Evolutionary conservation across 2,888 invertebrate genomes (phyloP).

Genomic region (Conomelus anceps): DNA sequence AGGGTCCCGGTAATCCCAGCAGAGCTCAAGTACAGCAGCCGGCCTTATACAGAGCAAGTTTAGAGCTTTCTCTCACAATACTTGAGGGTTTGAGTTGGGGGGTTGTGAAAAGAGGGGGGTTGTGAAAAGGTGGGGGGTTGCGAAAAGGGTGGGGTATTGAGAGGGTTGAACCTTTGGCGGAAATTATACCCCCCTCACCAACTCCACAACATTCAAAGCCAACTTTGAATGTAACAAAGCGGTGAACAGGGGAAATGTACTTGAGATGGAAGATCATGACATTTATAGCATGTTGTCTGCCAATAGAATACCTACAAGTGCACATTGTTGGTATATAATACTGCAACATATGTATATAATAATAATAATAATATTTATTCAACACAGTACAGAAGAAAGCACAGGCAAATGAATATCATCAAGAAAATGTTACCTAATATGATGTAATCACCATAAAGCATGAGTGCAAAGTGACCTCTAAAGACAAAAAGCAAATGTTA

Average conservation of each 20-base stretch:
- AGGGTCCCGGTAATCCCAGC: background rate
- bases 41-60: background rate
- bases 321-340: background rate
- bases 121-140: background rate
- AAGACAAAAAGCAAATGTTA: background rate
- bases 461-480: background rate
- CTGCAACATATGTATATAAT: background rate
- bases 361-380: too few species aligned
- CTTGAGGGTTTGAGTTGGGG: background rate
- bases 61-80: background rate
- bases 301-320: background rate
- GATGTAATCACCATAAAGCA: too few species aligned
- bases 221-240: background rate
- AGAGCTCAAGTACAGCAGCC: background rate
- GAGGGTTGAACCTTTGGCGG: background rate
- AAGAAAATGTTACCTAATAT: too few species aligned
- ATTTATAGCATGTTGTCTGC: background rate
- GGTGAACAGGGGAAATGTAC: background rate
- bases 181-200: background rate
- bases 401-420: too few species aligned
- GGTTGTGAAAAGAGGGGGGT: too few species aligned
- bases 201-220: background rate
- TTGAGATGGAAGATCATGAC: background rate
- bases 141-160: too few species aligned
- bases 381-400: too few species aligned